Evolutionary conservation across 2,797 vertebrate species (phyloP).

Genomic region (Nannoperca obscura): DNA sequence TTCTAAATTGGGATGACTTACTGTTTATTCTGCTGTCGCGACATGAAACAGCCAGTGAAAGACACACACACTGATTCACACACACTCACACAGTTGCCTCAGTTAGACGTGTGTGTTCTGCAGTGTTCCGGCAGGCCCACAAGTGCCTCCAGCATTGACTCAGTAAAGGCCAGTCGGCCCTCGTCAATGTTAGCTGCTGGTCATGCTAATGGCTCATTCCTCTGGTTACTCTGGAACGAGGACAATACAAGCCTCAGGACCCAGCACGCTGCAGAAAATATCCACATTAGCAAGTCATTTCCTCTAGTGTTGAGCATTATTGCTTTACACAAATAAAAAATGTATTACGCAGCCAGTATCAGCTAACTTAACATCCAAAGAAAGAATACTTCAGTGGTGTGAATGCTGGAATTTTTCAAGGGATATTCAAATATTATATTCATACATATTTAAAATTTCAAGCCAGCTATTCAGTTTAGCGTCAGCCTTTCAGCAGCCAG

Average conservation of each 20-base stretch:
- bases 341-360: neutral
- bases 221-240: conserved; percentile 64
- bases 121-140: conserved; percentile 31
- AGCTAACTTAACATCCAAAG: conserved; percentile 2
- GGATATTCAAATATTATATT: too few species aligned
- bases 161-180: conserved; percentile 50
- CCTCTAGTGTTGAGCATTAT: conserved; percentile 1
- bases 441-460: too few species aligned
- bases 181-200: conserved; percentile 44
- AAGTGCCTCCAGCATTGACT: conserved; percentile 51
- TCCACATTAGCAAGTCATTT: conserved; percentile 20
- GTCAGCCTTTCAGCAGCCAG: too few species aligned
- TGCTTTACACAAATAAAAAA: neutral
- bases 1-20: neutral
- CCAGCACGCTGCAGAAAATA: conserved; percentile 37
- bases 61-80: neutral
- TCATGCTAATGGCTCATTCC: conserved; percentile 57
- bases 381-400: neutral
- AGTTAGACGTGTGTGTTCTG: conserved; percentile 42
- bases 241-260: conserved; percentile 56
- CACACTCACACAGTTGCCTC: conserved; percentile 22
- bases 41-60: conserved; percentile 8
- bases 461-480: too few species aligned
- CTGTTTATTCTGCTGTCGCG: conserved; percentile 13
- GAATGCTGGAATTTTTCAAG: too few species aligned